Percentiles rank a stretch among this genome's conserved stretches.
Conservation (phyloP, 1,140 invertebrate genomes). For the Pinna nobilis region DNA sequence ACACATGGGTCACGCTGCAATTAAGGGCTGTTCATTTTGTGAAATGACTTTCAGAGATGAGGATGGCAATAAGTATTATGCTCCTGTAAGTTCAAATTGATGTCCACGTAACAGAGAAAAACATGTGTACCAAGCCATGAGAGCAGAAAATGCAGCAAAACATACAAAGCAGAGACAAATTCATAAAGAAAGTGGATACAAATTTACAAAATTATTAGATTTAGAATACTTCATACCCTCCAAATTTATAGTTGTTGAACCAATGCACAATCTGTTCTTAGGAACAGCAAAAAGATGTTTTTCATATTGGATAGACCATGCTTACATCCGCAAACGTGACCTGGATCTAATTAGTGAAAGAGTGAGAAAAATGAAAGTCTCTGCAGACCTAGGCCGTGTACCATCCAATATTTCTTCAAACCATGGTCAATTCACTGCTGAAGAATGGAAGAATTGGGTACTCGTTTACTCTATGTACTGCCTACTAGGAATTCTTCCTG, state of each 20-base stretch:
- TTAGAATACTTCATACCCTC: conserved; percentile 3
- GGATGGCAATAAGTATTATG: conserved; percentile 2
- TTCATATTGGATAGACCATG: background rate
- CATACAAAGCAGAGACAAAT: background rate
- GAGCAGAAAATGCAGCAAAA: background rate
- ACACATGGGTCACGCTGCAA: conserved; percentile 4
- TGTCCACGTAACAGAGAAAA: background rate
- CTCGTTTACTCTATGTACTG: background rate
- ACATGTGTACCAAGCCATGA: background rate
- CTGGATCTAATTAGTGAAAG: background rate
- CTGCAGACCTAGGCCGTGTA: background rate
- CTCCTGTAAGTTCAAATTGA: background rate
- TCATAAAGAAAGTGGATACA: background rate
- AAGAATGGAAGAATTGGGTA: background rate
- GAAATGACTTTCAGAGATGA: background rate
- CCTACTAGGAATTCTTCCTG: background rate
- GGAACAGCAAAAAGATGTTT: conserved; percentile 22
- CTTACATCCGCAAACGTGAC: background rate
- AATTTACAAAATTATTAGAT: background rate
- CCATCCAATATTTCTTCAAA: background rate
- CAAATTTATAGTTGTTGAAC: background rate
- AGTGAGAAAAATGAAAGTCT: background rate
- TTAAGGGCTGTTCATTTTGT: conserved; percentile 3
- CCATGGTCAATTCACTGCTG: conserved; percentile 5
- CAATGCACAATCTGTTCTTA: conserved; percentile 25